A percentile compares a stretch with the other conserved stretches of the same genome.
These are phyloP conservation scores for Apogon talboti DNA, from an alignment of 2,797 vertebrate species.

Conservation along the genomic window DNA sequence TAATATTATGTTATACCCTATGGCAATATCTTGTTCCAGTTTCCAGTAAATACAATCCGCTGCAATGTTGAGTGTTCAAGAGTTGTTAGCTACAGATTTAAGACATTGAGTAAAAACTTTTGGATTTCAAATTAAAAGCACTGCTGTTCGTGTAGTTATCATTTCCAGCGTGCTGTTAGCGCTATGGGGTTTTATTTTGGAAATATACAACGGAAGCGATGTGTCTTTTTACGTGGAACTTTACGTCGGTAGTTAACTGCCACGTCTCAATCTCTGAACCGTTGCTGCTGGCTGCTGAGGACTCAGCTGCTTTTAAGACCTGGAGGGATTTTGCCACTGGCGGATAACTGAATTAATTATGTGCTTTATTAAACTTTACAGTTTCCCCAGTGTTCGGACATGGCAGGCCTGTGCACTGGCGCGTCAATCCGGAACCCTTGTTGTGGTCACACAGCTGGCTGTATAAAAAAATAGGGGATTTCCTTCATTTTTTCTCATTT, in stretches of 20 bases:
- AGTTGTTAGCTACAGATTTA: not conserved
- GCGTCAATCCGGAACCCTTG: slow-evolving; percentile 61
- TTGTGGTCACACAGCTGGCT: slow-evolving; percentile 46
- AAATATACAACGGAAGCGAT: not conserved
- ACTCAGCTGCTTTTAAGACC: slow-evolving; percentile 20
- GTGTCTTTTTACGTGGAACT: accelerated
- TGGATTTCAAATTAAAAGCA: slow-evolving; percentile 59
- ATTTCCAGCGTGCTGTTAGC: accelerated
- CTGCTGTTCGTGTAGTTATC: accelerated
- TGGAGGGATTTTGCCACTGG: slow-evolving; percentile 10
- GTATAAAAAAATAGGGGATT: slow-evolving; percentile 56
- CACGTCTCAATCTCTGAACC: slow-evolving; percentile 88
- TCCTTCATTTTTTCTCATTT: slow-evolving; percentile 45
- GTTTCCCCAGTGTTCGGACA: not conserved
- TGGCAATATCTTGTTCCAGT: slow-evolving; percentile 16
- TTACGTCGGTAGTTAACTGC: slow-evolving; percentile 77
- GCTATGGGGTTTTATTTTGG: slow-evolving; percentile 45
- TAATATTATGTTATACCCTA: slow-evolving; percentile 23
- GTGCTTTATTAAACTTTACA: not conserved
- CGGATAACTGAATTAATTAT: not conserved
- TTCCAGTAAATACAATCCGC: slow-evolving; percentile 41
- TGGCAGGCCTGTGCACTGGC: not conserved
- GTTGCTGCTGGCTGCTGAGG: slow-evolving; percentile 29
- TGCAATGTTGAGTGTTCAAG: slow-evolving; percentile 62
- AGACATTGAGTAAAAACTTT: not conserved